Evolutionary conservation across 2,113 vertebrate genomes (phyloP), one percentile per base, ranked within the genome.

Genomic region (Spea bombifrons): DNA sequence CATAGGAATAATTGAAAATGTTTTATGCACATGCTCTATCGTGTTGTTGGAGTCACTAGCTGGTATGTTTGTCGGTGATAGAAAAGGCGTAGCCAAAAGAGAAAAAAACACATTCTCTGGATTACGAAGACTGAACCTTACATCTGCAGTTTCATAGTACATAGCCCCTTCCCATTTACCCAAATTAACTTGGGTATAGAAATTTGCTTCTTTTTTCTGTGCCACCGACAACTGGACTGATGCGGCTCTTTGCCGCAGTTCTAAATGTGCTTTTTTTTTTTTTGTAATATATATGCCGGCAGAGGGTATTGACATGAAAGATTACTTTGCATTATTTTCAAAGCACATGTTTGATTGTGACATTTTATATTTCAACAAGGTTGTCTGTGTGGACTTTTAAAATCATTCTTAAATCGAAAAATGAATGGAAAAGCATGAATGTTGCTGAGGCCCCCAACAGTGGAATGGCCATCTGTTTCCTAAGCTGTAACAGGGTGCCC

Each of bases 101-200:
- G 30, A 30, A 30, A 30, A 30, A 30, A 30, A 30, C 30, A 30
- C 1, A 2, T 30, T 30, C 2, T 30, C 30, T 30, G 30, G 30
- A 30, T 30, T 2, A 30, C 30, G 30, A 30, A 30, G 30, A n/a
- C 71, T 61, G 16, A 8, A 73, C 44, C 55, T 30, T 48, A n/a
- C 49, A 15, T 7, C 30, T 3, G 8, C 17, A 75, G 48, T 8
- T 50, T 2, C 7, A 4, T 7, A 9, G 3, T 3, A 16, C 30
- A 64, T 30, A 5, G n/a, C 13, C 5, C 57, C 57, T 13, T 61
- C 61, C 46, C 7, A 12, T 16, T 57, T 68, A 76, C 66, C 66
- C 66, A 76, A 43, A 52, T 48, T 47, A 13, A 16, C 50, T 55
- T 68, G 75, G 75, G 75, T 70, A 70, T 17, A 7, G 49, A 17